Percentiles rank a stretch among this genome's conserved stretches.
phyloP scores from a whole-genome alignment of 2,797 vertebrate species.

The Hyperoplus immaculatus region DNA sequence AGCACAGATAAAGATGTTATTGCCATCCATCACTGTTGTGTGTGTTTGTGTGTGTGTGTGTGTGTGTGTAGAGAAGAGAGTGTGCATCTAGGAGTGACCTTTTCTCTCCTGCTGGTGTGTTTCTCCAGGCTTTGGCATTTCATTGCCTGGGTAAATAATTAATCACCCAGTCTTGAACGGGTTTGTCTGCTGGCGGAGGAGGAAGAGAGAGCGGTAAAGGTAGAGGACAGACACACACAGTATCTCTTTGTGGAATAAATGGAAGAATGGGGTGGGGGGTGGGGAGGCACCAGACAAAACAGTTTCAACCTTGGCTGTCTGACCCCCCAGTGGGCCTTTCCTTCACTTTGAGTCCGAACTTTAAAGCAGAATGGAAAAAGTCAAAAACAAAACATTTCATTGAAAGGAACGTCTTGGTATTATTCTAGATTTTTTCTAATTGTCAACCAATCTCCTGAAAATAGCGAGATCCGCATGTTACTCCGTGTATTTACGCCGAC shows the following conservation, averaged over 20 bases:
- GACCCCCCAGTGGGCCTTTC: conserved; percentile 9
- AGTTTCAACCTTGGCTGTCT: conserved; percentile 37
- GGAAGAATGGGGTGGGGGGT: conserved; percentile 15
- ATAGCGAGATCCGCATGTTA: too few relatives aligned
- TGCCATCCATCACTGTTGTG: conserved; percentile 72
- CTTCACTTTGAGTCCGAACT: conserved; percentile 11
- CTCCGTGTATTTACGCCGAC: too few relatives aligned
- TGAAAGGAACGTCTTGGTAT: neutral
- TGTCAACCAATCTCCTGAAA: too few relatives aligned
- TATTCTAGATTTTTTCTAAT: neutral
- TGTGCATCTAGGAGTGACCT: conserved; percentile 76
- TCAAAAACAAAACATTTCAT: neutral
- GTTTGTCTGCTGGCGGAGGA: conserved; percentile 68
- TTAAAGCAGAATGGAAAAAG: neutral
- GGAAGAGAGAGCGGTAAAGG: conserved; percentile 52
- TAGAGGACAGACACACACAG: conserved; percentile 56
- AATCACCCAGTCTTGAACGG: conserved; percentile 76
- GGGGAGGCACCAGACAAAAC: conserved; percentile 29
- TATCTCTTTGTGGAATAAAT: conserved; percentile 52
- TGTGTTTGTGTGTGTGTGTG: conserved; percentile 14
- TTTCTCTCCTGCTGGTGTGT: conserved; percentile 74
- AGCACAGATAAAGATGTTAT: conserved; percentile 75
- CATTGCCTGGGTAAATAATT: conserved; percentile 86
- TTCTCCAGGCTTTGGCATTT: conserved; percentile 83
- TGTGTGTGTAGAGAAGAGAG: neutral